phyloP scores from a whole-genome alignment of 2,888 invertebrate species.

The Volucella inflata region DNA sequence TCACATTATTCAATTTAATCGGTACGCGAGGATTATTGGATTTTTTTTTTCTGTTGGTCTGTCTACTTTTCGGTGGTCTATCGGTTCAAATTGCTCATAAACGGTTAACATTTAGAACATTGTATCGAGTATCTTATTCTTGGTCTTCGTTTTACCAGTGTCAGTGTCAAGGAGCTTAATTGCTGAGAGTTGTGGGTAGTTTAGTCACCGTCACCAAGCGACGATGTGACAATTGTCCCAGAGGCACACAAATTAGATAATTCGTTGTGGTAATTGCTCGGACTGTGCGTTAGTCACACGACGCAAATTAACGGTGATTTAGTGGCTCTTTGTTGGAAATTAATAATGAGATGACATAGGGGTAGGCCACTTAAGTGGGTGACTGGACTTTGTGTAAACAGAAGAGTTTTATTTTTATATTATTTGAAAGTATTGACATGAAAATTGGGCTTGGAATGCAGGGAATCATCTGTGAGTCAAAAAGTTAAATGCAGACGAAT shows the following conservation, averaged over 20 bases:
- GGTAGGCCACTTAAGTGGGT: constrained; percentile 15
- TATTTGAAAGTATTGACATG: too few species aligned
- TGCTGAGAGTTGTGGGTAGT: constrained; percentile 49
- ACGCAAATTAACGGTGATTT: constrained; percentile 48
- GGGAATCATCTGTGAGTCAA: too few species aligned
- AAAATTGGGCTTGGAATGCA: too few species aligned
- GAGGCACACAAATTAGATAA: constrained; percentile 55
- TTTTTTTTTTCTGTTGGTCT: neutral
- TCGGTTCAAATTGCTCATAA: constrained; percentile 38
- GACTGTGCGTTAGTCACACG: constrained; percentile 66
- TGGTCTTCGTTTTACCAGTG: neutral
- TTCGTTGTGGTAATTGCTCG: constrained; percentile 29
- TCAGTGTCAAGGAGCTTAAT: neutral
- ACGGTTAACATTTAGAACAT: constrained; percentile 27
- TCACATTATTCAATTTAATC: constrained; percentile 73
- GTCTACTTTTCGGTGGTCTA: neutral
- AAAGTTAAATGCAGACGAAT: too few species aligned
- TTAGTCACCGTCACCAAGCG: constrained; percentile 10
- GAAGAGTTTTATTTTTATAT: neutral
- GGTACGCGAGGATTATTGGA: constrained; percentile 31
- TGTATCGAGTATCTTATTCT: neutral
- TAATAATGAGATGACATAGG: constrained; percentile 9
- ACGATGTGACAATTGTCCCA: constrained; percentile 5
- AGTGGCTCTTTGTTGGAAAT: constrained; percentile 35
- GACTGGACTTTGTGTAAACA: constrained; percentile 3